Conservation (phyloP, 2,888 invertebrate genomes). For the Acanthosepion lycidas region DNA sequence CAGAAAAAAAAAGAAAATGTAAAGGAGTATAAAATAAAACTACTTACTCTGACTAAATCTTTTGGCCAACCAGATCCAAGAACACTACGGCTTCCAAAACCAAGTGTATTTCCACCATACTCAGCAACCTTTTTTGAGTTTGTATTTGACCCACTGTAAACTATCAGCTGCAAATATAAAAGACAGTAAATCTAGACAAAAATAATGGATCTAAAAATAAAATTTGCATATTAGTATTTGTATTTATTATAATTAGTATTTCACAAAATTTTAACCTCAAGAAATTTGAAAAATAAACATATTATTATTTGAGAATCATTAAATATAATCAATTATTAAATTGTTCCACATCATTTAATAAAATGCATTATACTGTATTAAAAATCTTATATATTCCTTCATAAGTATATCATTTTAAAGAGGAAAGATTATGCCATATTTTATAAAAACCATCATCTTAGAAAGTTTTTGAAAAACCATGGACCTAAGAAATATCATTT, state of each 20-base stretch:
- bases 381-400: too few species aligned
- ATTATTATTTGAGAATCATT: background rate
- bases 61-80: conserved; percentile 75
- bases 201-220: background rate
- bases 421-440: too few species aligned
- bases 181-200: conserved; percentile 34
- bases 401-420: too few species aligned
- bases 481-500: background rate
- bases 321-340: background rate
- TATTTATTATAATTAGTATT: too few species aligned
- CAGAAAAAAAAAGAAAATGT: background rate
- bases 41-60: conserved; percentile 71
- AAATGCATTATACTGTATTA: too few species aligned
- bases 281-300: too few species aligned
- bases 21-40: background rate
- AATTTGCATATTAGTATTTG: background rate
- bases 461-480: background rate
- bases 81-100: conserved; percentile 74
- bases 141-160: conserved; percentile 73
- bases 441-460: too few species aligned
- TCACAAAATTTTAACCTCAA: too few species aligned
- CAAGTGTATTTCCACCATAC: conserved; percentile 75
- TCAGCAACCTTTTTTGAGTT: conserved; percentile 73
- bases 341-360: too few species aligned
- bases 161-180: conserved; percentile 63